phyloP scores from a whole-genome alignment of 1,140 invertebrate genomes.

The Atopsyche davidsoni region DNA sequence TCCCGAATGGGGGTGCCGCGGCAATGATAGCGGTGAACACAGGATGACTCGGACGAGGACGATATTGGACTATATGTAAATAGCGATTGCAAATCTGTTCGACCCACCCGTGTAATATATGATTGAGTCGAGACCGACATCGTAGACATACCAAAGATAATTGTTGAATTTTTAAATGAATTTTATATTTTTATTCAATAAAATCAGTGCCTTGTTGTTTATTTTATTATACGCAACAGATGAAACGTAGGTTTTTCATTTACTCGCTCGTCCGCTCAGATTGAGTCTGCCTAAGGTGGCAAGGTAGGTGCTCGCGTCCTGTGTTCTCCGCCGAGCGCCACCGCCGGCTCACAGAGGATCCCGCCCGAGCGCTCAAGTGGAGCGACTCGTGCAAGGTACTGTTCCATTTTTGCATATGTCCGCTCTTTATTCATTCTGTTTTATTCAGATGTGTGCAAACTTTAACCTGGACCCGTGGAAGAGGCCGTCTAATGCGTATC shows the following conservation, averaged over 20 bases:
- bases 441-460: slow-evolving; percentile 30
- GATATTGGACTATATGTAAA: slow-evolving; percentile 2
- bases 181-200: slow-evolving; percentile 23
- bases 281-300: slow-evolving; percentile 45
- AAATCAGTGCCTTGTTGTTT: slow-evolving; percentile 30
- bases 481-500: neutral
- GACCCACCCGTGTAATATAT: too few relatives aligned
- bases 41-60: slow-evolving; percentile 18
- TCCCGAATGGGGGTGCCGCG: slow-evolving; percentile 17
- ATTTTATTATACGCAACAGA: slow-evolving; percentile 22
- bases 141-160: slow-evolving; percentile 30
- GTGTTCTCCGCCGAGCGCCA: slow-evolving; percentile 22
- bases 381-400: slow-evolving; percentile 58
- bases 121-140: too few relatives aligned
- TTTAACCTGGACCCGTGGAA: slow-evolving; percentile 11
- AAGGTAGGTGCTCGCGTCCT: slow-evolving; percentile 35
- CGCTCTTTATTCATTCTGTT: slow-evolving; percentile 31
- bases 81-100: slow-evolving; percentile 16
- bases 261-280: slow-evolving; percentile 13
- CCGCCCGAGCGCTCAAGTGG: slow-evolving; percentile 54
- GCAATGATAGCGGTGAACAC: slow-evolving; percentile 31
- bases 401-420: slow-evolving; percentile 38
- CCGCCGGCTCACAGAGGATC: slow-evolving; percentile 43
- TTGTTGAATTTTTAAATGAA: slow-evolving; percentile 25
- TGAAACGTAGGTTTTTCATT: slow-evolving; percentile 15